Base-by-base conservation (phyloP, 2,888 invertebrate genomes). In the Tenthredo mesomela region DNA sequence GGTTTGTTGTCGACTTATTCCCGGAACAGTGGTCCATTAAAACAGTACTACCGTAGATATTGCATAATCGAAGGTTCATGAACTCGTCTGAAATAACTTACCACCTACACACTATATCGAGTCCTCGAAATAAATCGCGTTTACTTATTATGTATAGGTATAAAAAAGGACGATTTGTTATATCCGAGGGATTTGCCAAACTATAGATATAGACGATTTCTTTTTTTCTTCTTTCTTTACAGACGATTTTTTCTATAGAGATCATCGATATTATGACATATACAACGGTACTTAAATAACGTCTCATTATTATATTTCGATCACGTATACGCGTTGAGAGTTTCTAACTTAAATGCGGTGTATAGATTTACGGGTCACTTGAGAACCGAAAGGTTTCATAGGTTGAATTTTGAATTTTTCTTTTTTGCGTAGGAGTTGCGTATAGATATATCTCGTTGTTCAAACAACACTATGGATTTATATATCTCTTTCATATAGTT, bases 1-100 rank as follows among this genome's bases (percentile, higher is more conserved):
- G 80, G 80, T 80, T 80, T 80, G 61, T 80, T 80, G 80, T 80
- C 61, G 12, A 61, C 21, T 61, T 80, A 61, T 80, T 61, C 80
- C 40, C 4, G 61, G 78, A 78, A 78, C 54, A 58, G 5, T 78
- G 50, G 15, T 21, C n/a, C 70, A 70, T 70, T 37, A n/a, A 25
- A 33, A 75, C n/a, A 70, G 33, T 15, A 29, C 6, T 70, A 47
- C 47, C 25, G 25, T n/a, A n/a, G n/a, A 47, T 47, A 50, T 75
- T 75, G 75, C 29, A 37, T 75, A 75, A 75, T 75, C 43, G 12
- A 21, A 29, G 47, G 75, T 75, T 47, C 75, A 47, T 15, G 25
- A 75, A 47, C 70, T 37, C 70, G 70, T 37, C n/a, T 6, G 70
- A 70, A 70, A 70, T 37, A 54, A 54, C n/a, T 47, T 15, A 2